Base-by-base conservation (phyloP, 2,888 invertebrate species). In the Trilocha varians region DNA sequence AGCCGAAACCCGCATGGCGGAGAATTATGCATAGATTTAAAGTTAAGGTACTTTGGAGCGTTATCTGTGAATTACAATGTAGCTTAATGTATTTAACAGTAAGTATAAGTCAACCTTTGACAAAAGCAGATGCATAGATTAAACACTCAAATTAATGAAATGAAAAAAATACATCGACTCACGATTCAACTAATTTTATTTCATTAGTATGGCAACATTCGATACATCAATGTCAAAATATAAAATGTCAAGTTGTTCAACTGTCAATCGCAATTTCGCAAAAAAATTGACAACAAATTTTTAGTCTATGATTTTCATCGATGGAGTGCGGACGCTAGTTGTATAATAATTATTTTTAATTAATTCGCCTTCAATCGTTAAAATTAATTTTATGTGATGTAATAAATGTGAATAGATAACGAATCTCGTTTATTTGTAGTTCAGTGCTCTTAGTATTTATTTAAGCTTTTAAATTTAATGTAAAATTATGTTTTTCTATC, bases 271-370 rank as follows among this genome's bases (percentile, higher is more conserved):
- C 25, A 17, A 17, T 15, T 16, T 17, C 16, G 16, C n/a, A 11
- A 36, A 2, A 11, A 36, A 2, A 48, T 41, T 41, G 33, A 16
- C 15, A 34, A 42, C 4, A 11, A 16, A 15, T 45, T 34, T 18
- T 58, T 82, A 83, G 82, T 82, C 80, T 82, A 80, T 83, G 79
- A 69, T 63, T 70, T 74, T 65, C 61, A 70, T 70, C 72, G 68
- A 78, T 72, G 79, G 57, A 61, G 77, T 62, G 62, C 52, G 57
- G 80, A 76, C 79, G 83, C 78, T 69, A 73, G 72, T 77, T 75
- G 77, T 78, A 76, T 71, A 59, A 72, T 72, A 9, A 25, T 76
- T 70, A 59, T 79, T 78, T 75, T 74, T 68, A 79, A 77, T 73
- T 75, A 73, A 77, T 71, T 79, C 71, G 73, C 75, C 73, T 83